phyloP scores from a whole-genome alignment of 2,888 invertebrate species.

The Halictus quadricinctus region DNA sequence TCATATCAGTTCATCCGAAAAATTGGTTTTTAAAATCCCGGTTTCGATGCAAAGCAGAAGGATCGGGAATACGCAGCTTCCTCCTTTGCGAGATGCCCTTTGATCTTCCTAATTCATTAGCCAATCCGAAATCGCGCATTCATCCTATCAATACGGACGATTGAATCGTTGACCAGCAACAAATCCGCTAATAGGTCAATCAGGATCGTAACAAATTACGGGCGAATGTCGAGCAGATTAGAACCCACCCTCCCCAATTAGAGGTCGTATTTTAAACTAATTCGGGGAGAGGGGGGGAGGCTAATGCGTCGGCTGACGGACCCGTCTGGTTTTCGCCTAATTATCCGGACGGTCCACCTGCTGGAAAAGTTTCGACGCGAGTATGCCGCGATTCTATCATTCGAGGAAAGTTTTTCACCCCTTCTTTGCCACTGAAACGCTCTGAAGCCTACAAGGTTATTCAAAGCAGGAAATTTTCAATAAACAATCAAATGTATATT shows the following conservation, averaged over 20 bases:
- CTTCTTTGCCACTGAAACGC: not conserved
- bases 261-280: constrained; percentile 63
- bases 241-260: constrained; percentile 52
- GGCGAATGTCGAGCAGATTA: constrained; percentile 60
- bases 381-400: constrained; percentile 11
- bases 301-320: constrained; percentile 59
- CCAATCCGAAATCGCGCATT: not conserved
- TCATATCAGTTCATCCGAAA: not conserved
- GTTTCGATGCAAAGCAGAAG: not conserved
- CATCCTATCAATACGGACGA: constrained; percentile 27
- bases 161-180: constrained; percentile 47
- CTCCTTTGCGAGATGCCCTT: not conserved
- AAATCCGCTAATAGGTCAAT: constrained; percentile 73
- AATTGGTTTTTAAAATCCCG: not conserved
- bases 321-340: constrained; percentile 74
- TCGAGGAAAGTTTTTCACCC: not conserved
- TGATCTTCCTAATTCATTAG: constrained; percentile 1
- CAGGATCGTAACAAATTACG: constrained; percentile 74
- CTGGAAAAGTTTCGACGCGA: constrained; percentile 31
- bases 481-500: too few relatives aligned
- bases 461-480: not conserved
- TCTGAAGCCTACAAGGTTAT: not conserved
- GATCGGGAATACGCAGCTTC: not conserved
- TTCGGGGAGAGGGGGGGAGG: constrained; percentile 54
- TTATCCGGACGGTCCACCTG: constrained; percentile 65